Conservation (phyloP, 2,797 vertebrate species). For the Atherinosoma microstoma region DNA sequence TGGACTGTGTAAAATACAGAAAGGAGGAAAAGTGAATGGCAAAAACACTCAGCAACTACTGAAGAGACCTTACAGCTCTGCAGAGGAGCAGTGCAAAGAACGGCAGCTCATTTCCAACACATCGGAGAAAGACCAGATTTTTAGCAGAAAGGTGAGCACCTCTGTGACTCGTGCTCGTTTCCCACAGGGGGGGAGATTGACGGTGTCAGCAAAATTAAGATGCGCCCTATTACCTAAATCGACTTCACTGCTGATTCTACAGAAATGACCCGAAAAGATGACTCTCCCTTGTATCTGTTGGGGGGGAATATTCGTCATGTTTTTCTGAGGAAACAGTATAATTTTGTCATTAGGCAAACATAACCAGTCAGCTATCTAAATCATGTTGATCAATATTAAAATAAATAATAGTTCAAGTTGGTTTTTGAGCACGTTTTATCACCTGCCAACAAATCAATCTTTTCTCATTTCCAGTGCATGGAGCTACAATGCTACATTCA, state of each 20-base stretch:
- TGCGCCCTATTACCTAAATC: slow-evolving; percentile 52
- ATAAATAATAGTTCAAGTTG: not conserved
- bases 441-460: slow-evolving; percentile 30
- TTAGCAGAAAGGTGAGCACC: slow-evolving; percentile 82
- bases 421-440: slow-evolving; percentile 14
- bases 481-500: slow-evolving; percentile 87
- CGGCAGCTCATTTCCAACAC: slow-evolving; percentile 58
- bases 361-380: slow-evolving; percentile 1
- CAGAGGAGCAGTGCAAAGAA: slow-evolving; percentile 56
- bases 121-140: slow-evolving; percentile 73
- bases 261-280: slow-evolving; percentile 49
- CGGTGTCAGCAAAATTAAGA: slow-evolving; percentile 48
- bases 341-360: slow-evolving; percentile 13
- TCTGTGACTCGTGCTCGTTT: slow-evolving; percentile 21
- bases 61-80: slow-evolving; percentile 77
- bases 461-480: slow-evolving; percentile 75
- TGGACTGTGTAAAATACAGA: slow-evolving; percentile 63
- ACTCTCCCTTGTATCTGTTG: slow-evolving; percentile 3
- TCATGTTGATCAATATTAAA: not conserved
- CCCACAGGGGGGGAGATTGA: slow-evolving; percentile 21
- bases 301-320: slow-evolving; percentile 33
- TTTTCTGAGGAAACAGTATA: slow-evolving; percentile 23
- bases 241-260: slow-evolving; percentile 32
- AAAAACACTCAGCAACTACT: slow-evolving; percentile 66
- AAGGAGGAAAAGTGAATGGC: slow-evolving; percentile 50